phyloP scores from a whole-genome alignment of 1,140 invertebrate species.

The Hycleus cichorii region DNA sequence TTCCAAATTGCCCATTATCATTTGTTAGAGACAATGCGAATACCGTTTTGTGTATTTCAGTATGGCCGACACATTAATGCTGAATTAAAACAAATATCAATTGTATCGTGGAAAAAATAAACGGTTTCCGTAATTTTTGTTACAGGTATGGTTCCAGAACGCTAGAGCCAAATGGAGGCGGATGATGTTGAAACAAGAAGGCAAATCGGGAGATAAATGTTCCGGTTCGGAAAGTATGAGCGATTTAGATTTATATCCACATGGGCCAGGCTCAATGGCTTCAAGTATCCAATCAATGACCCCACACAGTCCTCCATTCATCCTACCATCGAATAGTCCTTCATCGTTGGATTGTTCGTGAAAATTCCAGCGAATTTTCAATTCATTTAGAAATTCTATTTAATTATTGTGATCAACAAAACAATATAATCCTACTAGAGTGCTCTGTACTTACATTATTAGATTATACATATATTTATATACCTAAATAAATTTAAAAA shows the following conservation, averaged over 20 bases:
- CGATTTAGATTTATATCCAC: constrained; percentile 39
- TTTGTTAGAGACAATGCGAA: constrained; percentile 30
- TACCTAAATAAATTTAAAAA: not conserved
- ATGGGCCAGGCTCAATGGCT: constrained; percentile 38
- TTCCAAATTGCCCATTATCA: constrained; percentile 38
- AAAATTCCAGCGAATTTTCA: constrained; percentile 9
- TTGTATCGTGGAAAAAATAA: no score
- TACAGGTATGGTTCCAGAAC: constrained; percentile 99
- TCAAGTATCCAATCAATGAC: constrained; percentile 37
- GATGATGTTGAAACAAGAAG: constrained; percentile 66
- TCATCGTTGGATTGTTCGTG: constrained; percentile 40
- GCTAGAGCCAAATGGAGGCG: constrained; percentile 94
- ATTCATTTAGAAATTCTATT: constrained; percentile 13
- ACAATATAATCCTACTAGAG: not conserved
- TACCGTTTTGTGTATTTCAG: constrained; percentile 11
- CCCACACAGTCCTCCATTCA: constrained; percentile 39
- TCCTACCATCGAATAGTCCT: constrained; percentile 37
- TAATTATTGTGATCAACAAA: constrained; percentile 21
- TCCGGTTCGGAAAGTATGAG: constrained; percentile 36
- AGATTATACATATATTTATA: no score
- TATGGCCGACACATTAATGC: constrained; percentile 17
- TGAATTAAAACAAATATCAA: no score
- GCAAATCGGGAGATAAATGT: constrained; percentile 39
- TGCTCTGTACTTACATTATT: not conserved
- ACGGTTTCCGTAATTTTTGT: constrained; percentile 32